Evolutionary conservation across 2,888 invertebrate genomes (phyloP).

Genomic region (Mythimna albipuncta): DNA sequence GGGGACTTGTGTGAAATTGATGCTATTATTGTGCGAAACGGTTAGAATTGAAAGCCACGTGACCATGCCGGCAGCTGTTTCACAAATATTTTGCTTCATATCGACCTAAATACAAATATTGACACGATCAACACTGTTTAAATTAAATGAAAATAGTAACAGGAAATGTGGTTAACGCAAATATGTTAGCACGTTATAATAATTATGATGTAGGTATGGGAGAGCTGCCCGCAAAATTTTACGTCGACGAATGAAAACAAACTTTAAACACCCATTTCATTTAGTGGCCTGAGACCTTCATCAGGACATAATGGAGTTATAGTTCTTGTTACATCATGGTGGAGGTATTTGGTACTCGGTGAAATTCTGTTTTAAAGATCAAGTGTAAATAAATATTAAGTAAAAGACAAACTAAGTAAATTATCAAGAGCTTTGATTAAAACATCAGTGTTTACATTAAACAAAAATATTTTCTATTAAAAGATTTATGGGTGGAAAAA

Average conservation of each 20-base stretch:
- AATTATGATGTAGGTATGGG: background rate
- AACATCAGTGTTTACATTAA: conserved; percentile 27
- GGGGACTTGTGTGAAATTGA: conserved; percentile 80
- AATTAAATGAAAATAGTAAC: conserved; percentile 51
- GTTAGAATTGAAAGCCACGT: conserved; percentile 60
- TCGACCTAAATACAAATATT: conserved; percentile 50
- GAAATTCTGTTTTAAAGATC: too few species aligned
- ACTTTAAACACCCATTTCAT: too few species aligned
- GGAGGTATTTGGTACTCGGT: too few species aligned
- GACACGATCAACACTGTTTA: conserved; percentile 40
- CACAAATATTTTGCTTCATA: conserved; percentile 64
- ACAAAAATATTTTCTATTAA: conserved; percentile 34
- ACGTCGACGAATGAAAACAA: background rate
- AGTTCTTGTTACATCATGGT: too few species aligned
- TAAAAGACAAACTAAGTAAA: conserved; percentile 8
- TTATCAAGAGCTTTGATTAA: conserved; percentile 32
- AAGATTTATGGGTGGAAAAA: conserved; percentile 45
- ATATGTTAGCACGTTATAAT: conserved; percentile 35
- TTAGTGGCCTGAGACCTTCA: too few species aligned
- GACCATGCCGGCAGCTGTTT: conserved; percentile 62
- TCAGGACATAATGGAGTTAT: too few species aligned
- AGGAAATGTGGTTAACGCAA: conserved; percentile 25
- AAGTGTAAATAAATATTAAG: background rate
- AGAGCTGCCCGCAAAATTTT: background rate
- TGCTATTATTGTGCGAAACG: conserved; percentile 77